Conservation (phyloP, 2,113 vertebrate species). For the Alaudala cheleensis region DNA sequence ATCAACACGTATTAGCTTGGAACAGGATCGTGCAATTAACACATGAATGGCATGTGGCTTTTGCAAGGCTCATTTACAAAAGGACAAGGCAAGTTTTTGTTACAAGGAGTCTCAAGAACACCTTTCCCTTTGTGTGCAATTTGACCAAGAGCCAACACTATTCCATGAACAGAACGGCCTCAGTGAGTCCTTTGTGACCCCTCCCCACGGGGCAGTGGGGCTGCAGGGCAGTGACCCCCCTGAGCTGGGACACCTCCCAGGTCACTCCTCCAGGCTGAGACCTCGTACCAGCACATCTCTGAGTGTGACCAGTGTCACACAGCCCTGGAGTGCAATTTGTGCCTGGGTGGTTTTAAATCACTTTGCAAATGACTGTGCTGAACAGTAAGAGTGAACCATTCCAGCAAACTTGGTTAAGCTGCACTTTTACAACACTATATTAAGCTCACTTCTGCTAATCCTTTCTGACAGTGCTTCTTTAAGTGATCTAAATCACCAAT, state of each 20-base stretch:
- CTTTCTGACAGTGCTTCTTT: not conserved
- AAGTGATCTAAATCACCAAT: not conserved
- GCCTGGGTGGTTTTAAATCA: not conserved
- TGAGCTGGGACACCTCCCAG: not conserved
- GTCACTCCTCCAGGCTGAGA: not conserved
- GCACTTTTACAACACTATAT: not conserved
- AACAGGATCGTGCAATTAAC: not conserved
- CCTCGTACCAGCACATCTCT: no score
- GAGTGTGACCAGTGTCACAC: not conserved
- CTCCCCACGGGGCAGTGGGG: not conserved
- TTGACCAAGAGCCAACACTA: not conserved
- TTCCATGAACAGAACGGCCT: no score
- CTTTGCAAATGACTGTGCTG: not conserved
- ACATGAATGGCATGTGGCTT: not conserved
- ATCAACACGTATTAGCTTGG: not conserved
- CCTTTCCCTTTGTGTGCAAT: not conserved
- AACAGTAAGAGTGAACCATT: not conserved
- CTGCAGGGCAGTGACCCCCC: not conserved
- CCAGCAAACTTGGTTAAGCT: not conserved
- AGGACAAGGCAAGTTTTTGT: not conserved
- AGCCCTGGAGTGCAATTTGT: rapidly evolving
- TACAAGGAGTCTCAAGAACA: not conserved
- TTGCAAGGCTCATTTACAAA: not conserved
- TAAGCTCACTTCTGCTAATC: not conserved
- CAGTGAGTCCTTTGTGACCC: not conserved